Base-by-base conservation (phyloP, 2,113 vertebrate species). In the Morone saxatilis region DNA sequence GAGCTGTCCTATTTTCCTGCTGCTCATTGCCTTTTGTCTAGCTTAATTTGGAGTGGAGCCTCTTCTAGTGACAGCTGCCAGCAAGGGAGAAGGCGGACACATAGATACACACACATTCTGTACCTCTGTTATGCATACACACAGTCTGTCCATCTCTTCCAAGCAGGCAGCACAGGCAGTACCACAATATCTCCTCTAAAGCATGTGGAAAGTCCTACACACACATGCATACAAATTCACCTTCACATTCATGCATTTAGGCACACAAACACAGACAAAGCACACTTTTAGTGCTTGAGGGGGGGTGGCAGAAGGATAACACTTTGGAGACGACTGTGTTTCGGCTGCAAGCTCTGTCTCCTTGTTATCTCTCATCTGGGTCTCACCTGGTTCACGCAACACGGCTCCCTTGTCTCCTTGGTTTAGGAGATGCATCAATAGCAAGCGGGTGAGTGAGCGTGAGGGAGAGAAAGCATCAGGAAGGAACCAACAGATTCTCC, bases 401-500 rank as follows among this genome's bases (percentile, higher is more conserved):
- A 38, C 2, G 10, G 51, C 81, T 53, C 14, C 31, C 83, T 71
- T 89, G 90, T 92, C 90, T 79, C 81, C 71, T 83, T 70, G 0
- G 22, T 85, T 90, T 84, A 86, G 86, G 81, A 79, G 76, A 86
- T 0, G 61, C 84, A 78, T 73, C 78, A 13, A 74, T 65, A 62
- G 77, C 50, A n/a, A 83, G 25, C 50, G 19, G 76, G 84, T 47
- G 78, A 60, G 81, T 38, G 9, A 57, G 47, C 54, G 62, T 59
- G 57, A 71, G n/a, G 6, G 75, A 80, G 40, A 76, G 45, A 78
- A 76, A 78, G 84, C 91, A 77, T 60, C 68, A 71, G 86, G 86
- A 90, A 91, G 90, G 88, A 93, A 93, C 87, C 88, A 89, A 91
- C 91, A 94, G 89, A 92, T 92, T 94, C 88, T 92, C 90, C 82